Conservation (phyloP, 2,797 vertebrate species). For the Gambusia yucatana region DNA sequence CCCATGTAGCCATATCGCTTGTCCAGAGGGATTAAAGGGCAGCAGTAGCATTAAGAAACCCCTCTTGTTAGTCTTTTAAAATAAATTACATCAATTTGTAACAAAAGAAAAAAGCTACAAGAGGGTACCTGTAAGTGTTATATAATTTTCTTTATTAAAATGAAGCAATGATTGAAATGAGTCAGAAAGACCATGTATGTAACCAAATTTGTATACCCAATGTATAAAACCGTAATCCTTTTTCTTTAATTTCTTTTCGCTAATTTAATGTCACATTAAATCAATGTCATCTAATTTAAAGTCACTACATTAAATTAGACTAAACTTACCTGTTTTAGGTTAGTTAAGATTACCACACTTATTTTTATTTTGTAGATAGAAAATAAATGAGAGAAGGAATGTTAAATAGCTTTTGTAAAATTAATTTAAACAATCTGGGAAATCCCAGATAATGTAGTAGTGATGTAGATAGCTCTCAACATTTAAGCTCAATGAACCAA, state of each 20-base stretch:
- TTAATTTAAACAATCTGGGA: neutral
- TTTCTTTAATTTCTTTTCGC: no score
- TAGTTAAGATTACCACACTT: neutral
- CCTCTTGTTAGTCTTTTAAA: neutral
- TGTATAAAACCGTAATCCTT: neutral
- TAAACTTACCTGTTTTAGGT: neutral
- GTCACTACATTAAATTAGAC: neutral
- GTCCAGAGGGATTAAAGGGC: neutral
- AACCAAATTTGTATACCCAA: neutral
- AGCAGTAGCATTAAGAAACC: neutral
- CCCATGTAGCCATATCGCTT: conserved; percentile 21
- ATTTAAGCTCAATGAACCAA: neutral
- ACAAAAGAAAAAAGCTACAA: neutral
- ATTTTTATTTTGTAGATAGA: neutral
- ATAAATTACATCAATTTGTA: neutral
- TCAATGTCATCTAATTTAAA: no score
- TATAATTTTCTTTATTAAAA: neutral
- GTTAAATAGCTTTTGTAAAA: neutral
- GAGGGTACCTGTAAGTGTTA: neutral
- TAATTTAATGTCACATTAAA: no score
- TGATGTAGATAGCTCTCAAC: neutral
- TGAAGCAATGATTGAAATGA: neutral
- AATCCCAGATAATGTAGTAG: neutral
- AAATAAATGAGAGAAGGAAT: neutral
- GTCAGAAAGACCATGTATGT: neutral